Conservation (phyloP, 1,140 invertebrate genomes). For the Heliconius eleuchia region DNA sequence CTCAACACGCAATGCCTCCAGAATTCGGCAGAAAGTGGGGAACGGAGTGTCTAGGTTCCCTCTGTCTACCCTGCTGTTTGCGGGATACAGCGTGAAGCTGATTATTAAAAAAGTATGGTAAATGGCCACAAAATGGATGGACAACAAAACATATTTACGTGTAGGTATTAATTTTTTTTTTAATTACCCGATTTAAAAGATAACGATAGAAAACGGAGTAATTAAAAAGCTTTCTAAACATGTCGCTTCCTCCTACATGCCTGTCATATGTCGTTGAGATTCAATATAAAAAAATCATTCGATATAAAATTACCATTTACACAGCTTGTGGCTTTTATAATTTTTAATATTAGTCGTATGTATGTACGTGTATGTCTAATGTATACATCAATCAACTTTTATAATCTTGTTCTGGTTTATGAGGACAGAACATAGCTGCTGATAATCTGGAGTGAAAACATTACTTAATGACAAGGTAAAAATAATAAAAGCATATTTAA, state of each 20-base stretch:
- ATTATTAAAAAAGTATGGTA: too few species aligned
- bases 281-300: neutral
- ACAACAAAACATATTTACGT: too few species aligned
- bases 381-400: conserved; percentile 23
- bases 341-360: neutral
- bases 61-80: too few species aligned
- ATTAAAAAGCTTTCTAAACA: neutral
- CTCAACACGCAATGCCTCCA: too few species aligned
- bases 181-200: too few species aligned
- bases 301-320: conserved; percentile 15
- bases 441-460: neutral
- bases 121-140: too few species aligned
- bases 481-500: too few species aligned
- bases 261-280: neutral
- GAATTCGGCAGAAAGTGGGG: too few species aligned
- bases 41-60: too few species aligned
- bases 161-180: too few species aligned
- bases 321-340: neutral
- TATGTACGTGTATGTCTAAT: neutral
- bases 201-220: neutral
- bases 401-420: neutral
- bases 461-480: too few species aligned
- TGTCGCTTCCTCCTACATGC: neutral
- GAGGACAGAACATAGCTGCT: neutral
- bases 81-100: too few species aligned